A percentile compares a stretch with the other conserved stretches of the same genome.
Evolutionary conservation across 1,140 invertebrate species (phyloP).

Genomic region (Euura lappo): DNA sequence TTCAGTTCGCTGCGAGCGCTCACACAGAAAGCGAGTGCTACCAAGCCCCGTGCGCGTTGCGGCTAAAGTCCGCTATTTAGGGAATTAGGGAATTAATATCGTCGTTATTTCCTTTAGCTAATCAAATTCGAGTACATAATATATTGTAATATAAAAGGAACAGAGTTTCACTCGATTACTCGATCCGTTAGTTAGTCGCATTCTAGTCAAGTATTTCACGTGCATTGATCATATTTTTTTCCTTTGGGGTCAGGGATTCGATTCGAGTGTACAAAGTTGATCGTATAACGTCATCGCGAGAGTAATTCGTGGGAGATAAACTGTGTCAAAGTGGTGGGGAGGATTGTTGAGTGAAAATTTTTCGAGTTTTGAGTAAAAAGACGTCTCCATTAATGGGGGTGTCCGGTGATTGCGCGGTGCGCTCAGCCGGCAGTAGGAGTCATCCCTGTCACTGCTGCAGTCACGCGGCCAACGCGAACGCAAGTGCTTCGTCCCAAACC

Average conservation of each 20-base stretch:
- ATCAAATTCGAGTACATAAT: neutral
- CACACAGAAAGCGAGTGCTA: constrained; percentile 19
- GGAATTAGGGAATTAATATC: neutral
- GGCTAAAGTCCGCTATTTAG: neutral
- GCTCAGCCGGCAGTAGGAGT: constrained; percentile 49
- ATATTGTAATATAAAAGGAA: neutral
- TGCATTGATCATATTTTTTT: neutral
- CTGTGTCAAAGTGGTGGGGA: neutral
- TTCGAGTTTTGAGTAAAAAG: constrained; percentile 13
- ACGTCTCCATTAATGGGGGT: constrained; percentile 55
- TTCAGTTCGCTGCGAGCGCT: constrained; percentile 52
- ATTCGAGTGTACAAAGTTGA: too few species aligned
- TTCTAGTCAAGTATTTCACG: neutral
- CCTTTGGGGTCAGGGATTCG: neutral
- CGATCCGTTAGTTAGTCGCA: neutral
- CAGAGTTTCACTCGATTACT: neutral
- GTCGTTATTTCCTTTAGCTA: neutral
- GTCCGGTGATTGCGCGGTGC: constrained; percentile 56
- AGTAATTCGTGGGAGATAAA: neutral
- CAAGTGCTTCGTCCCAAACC: constrained; percentile 36
- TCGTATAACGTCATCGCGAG: neutral
- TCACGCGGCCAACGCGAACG: constrained; percentile 42
- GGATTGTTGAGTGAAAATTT: neutral
- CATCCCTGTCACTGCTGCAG: constrained; percentile 55
- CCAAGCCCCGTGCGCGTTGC: constrained; percentile 24